Base-by-base conservation (phyloP, 2,113 vertebrate species). In the Actenoides lindsayi region DNA sequence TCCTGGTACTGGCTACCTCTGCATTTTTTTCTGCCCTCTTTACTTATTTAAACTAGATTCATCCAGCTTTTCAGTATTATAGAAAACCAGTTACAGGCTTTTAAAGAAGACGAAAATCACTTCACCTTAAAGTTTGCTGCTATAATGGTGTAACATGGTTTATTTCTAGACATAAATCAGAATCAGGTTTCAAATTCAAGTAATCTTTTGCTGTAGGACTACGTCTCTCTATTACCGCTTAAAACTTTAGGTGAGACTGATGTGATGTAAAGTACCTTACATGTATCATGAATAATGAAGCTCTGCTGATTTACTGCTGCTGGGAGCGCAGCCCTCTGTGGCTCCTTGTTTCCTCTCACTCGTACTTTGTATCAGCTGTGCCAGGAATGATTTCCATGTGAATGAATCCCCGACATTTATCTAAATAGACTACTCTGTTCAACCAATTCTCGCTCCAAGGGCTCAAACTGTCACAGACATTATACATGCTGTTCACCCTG, bases 321-420 rank as follows among this genome's bases (percentile, higher is more conserved):
- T 75, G 57, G 27, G 71, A 69, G 37, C 0, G 12, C 77, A 93
- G 83, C 13, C 35, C 37, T 39, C 78, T 4, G 39, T 14, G 63
- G 28, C 64, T 35, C 65, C 73, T 68, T 57, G 57, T 90, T 82
- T 54, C 93, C 84, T 94, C 59, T 69, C 68, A 84, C 82, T 95
- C 83, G 67, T 67, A 88, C 92, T 73, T 81, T 13, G 27, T 31
- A 87, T 74, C 68, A 56, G 16, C 44, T 48, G 91, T 69, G 73
- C 89, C 78, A 90, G 85, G 83, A 94, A 83, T 48, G 53, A 97
- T 95, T 95, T 97, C 96, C 97, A 96, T 94, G 74, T 97, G 89
- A 96, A 96, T 93, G 65, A 83, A 90, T 76, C 31, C 50, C 83
- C 91, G 86, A 63, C 39, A 41, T 90, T 94, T 80, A 92, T 95